Percentiles rank a stretch among this genome's conserved stretches.
Conservation (phyloP, 2,888 invertebrate species). For the Copidosoma aretas region DNA sequence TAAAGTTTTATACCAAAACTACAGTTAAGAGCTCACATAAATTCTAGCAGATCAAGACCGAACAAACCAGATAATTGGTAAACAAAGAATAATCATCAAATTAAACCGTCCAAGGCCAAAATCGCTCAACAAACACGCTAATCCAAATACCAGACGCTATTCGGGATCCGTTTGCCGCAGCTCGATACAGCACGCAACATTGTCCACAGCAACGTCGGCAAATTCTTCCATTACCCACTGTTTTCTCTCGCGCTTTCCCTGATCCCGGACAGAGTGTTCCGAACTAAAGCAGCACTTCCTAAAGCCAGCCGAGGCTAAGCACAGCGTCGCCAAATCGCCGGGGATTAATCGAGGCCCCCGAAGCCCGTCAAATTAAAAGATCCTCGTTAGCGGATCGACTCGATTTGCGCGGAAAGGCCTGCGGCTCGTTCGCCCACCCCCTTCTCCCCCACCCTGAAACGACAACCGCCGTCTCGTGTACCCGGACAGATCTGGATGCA, state of each 20-base stretch:
- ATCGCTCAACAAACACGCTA: too few relatives aligned
- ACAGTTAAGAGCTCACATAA: too few relatives aligned
- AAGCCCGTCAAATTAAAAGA: constrained; percentile 23
- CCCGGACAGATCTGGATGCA: background rate
- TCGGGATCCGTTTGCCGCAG: background rate
- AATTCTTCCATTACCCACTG: background rate
- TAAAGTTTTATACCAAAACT: too few relatives aligned
- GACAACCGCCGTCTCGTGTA: background rate
- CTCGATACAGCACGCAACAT: background rate
- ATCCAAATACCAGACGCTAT: background rate
- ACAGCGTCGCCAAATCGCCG: background rate
- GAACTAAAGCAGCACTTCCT: too few relatives aligned
- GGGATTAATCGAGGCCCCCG: constrained; percentile 23
- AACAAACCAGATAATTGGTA: too few relatives aligned
- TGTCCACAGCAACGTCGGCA: background rate
- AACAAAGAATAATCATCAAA: too few relatives aligned
- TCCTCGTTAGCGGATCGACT: constrained; percentile 21
- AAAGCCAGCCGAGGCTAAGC: background rate
- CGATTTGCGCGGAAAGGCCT: background rate
- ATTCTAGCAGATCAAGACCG: too few relatives aligned
- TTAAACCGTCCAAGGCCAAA: too few relatives aligned
- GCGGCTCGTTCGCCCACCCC: constrained; percentile 7
- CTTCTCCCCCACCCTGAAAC: too few relatives aligned
- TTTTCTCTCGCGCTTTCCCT: background rate
- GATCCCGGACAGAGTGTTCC: too few relatives aligned